These are phyloP conservation scores for Physella acuta DNA, from an alignment of 1,140 invertebrate species.

Conservation along the genomic window DNA sequence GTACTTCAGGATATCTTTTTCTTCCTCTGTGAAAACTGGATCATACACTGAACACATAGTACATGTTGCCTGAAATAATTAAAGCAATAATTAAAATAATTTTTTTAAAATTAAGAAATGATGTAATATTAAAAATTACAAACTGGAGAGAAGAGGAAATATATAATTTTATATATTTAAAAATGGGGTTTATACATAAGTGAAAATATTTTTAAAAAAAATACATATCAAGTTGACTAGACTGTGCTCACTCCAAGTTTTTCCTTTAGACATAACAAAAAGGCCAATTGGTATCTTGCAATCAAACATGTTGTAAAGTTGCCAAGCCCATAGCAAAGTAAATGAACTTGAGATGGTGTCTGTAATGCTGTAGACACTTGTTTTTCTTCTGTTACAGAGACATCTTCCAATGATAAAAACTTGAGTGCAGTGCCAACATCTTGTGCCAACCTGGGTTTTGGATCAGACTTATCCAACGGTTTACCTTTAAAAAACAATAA, in stretches of 20 bases:
- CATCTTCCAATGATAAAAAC: background rate
- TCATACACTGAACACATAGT: conserved; percentile 24
- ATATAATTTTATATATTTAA: no score
- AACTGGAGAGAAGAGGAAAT: background rate
- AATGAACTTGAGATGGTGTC: background rate
- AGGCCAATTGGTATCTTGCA: conserved; percentile 33
- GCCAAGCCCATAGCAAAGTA: conserved; percentile 33
- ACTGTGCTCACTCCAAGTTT: conserved; percentile 22
- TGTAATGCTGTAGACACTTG: no score
- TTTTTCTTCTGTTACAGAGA: background rate
- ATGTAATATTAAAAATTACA: background rate
- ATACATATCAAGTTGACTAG: background rate
- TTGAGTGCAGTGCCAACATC: background rate
- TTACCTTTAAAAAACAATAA: background rate
- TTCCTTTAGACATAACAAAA: conserved; percentile 24
- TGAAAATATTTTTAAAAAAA: background rate
- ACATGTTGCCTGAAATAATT: background rate
- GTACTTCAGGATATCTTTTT: conserved; percentile 22
- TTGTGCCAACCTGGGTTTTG: background rate
- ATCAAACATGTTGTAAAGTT: conserved; percentile 30
- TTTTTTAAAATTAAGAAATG: background rate
- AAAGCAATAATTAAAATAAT: background rate
- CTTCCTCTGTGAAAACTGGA: conserved; percentile 25
- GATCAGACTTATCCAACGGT: background rate
- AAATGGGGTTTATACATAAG: no score